Base-by-base conservation (phyloP, 2,888 invertebrate genomes). In the Parnassius smintheus region DNA sequence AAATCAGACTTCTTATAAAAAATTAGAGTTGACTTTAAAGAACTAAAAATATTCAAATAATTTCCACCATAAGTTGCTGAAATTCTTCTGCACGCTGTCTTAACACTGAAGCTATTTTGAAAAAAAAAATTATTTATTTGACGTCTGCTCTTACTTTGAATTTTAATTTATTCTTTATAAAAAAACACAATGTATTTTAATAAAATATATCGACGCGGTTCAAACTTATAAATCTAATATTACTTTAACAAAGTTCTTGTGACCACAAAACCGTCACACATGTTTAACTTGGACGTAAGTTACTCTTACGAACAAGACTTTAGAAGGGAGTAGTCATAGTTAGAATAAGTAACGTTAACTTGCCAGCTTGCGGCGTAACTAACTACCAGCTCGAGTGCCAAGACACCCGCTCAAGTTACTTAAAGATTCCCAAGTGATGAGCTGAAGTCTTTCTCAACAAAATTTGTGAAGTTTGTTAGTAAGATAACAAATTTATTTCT, bases 351-450 rank as follows among this genome's bases (percentile, higher is more conserved):
- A 63, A 59, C 61, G 56, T 46, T 59, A 64, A 67, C 63, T 68
- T 53, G 65, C 49, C 59, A 58, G 60, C 63, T 65, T 66, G 65
- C 61, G 65, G 61, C 65, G 51, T 63, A 67, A 68, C 66, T 69
- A 70, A 67, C 66, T 66, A 63, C 65, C 65, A 62, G 65, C 52
- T 52, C 41, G n/a, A 8, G 41, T 41, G 10, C 49, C 61, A 42
- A 42, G 52, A 62, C 49, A 54, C 54, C 44, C 44, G 44, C 13
- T 44, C 41, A 62, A 62, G 48, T 62, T 62, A 57, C 55, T 49
- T 61, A 18, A 22, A 50, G 55, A 44, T n/a, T 54, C 49, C 45
- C 60, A 50, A 51, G 61, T 45, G 50, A 45, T 51, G 35, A 35
- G 35, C 35, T 44, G 11, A 35, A 51, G 50, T 56, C 50, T 56